Base-by-base conservation (phyloP, 2,113 vertebrate species). In the human (Homo sapiens) region DNA sequence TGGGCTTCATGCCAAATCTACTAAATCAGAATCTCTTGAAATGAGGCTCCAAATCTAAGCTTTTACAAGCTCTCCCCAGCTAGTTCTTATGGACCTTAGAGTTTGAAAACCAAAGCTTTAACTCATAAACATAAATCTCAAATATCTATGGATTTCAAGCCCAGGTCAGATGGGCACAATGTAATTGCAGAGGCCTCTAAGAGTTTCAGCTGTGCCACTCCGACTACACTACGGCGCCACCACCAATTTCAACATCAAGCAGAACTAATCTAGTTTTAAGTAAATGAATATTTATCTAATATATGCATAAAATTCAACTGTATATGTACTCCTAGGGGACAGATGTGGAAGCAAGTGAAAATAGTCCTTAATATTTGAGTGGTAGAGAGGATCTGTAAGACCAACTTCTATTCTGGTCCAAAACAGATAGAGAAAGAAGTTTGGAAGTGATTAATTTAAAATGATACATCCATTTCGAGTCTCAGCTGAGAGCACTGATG, bases 381-480 rank as follows among this genome's bases (percentile, higher is more conserved):
- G 35, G 75, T 43, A 87, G 87, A 81, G 93, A 96, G 45, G 84
- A 59, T 93, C 38, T 94, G 73, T 86, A 94, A 92, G 30, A 81
- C 85, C 38, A 84, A 72, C 73, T 79, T 97, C 85, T 89, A 64
- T 90, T 95, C 72, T 89, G 23, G 91, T 78, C 64, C 81, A 97
- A 96, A 94, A 89, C 18, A 90, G 80, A 95, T 89, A 92, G 27
- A 76, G 93, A 89, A 82, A 90, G 75, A 78, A 76, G 27, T 82
- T 96, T 97, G 84, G 84, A 97, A 95, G 94, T 82, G 92, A 96
- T 89, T 96, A 96, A 97, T 96, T 95, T 95, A 92, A 96, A 96
- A 90, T 52, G 93, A 89, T 92, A 82, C 96, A 94, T 83, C 72
- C 66, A 79, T 90, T 97, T 85, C 16, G n/a, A 89, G 89, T 20